Percentiles rank a stretch among this genome's conserved stretches.
These are phyloP conservation scores for Lasioglossum calceatum DNA, from an alignment of 2,888 invertebrate species.

Conservation along the genomic window DNA sequence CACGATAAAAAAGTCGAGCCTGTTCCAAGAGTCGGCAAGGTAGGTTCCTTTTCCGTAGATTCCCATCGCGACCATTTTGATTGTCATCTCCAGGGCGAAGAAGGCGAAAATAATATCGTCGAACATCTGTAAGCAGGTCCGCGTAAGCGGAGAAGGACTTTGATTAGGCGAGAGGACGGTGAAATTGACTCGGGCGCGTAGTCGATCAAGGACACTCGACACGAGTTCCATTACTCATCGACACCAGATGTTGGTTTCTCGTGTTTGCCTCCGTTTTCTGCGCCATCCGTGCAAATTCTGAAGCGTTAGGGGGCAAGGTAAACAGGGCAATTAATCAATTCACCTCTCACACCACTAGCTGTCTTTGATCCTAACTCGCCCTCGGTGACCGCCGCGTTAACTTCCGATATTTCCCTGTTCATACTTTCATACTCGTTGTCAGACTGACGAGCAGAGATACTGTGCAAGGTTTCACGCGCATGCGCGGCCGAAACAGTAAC, in stretches of 20 bases:
- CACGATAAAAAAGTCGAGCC: slow-evolving; percentile 99
- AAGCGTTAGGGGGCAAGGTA: slow-evolving; percentile 12
- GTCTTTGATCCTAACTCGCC: neutral
- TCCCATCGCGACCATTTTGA: slow-evolving; percentile 99
- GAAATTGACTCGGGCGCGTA: slow-evolving; percentile 40
- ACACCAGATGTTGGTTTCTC: slow-evolving; percentile 26
- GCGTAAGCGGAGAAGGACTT: neutral
- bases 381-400: neutral
- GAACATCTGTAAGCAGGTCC: slow-evolving; percentile 89
- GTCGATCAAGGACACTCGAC: slow-evolving; percentile 60
- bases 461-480: too few relatives aligned
- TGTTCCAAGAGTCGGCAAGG: slow-evolving; percentile 99
- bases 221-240: slow-evolving; percentile 55
- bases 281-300: slow-evolving; percentile 12
- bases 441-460: too few relatives aligned
- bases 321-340: slow-evolving; percentile 52
- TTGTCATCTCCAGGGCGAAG: slow-evolving; percentile 98
- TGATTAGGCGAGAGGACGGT: slow-evolving; percentile 38
- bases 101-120: slow-evolving; percentile 99
- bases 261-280: slow-evolving; percentile 40
- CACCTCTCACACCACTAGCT: neutral
- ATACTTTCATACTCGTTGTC: neutral
- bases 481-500: too few relatives aligned
- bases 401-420: neutral
- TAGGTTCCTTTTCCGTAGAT: slow-evolving; percentile 97